Evolutionary conservation across 2,888 invertebrate species (phyloP).

Genomic region (Sphaerophoria rueppellii): DNA sequence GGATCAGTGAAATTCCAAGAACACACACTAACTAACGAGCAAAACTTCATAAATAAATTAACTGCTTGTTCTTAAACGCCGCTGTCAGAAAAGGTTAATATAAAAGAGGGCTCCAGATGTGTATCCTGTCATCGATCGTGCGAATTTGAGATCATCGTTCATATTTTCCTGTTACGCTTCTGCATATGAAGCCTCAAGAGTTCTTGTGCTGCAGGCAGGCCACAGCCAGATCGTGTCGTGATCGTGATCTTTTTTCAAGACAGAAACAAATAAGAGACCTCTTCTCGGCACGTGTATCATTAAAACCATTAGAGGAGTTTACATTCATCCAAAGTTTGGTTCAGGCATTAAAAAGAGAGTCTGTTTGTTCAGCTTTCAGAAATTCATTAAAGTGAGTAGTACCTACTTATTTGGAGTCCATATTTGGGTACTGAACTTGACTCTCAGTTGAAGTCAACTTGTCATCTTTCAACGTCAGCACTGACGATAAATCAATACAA

Average conservation of each 20-base stretch:
- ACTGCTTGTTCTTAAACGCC: slow-evolving; percentile 55
- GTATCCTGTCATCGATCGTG: slow-evolving; percentile 70
- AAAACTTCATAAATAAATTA: slow-evolving; percentile 47
- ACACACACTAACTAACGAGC: slow-evolving; percentile 64
- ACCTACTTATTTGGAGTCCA: slow-evolving; percentile 7
- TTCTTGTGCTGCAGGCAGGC: not conserved
- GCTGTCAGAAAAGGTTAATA: slow-evolving; percentile 67
- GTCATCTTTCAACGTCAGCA: slow-evolving; percentile 48
- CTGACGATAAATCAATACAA: slow-evolving; percentile 69
- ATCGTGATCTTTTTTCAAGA: not conserved
- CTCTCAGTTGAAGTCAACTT: slow-evolving; percentile 40
- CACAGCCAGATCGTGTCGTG: not conserved
- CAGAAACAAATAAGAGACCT: slow-evolving; percentile 48
- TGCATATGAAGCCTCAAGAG: not conserved
- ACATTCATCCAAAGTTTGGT: not conserved
- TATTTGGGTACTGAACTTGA: not conserved
- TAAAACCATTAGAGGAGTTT: slow-evolving; percentile 56
- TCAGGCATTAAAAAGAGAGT: not conserved
- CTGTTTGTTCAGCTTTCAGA: slow-evolving; percentile 29
- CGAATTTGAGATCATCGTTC: slow-evolving; percentile 61
- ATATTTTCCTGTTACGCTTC: slow-evolving; percentile 49
- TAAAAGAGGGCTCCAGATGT: slow-evolving; percentile 72
- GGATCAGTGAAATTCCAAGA: slow-evolving; percentile 60
- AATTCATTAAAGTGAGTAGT: slow-evolving; percentile 26
- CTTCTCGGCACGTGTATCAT: slow-evolving; percentile 64